Conservation (phyloP, 2,113 vertebrate species). For the Deroptyus accipitrinus region DNA sequence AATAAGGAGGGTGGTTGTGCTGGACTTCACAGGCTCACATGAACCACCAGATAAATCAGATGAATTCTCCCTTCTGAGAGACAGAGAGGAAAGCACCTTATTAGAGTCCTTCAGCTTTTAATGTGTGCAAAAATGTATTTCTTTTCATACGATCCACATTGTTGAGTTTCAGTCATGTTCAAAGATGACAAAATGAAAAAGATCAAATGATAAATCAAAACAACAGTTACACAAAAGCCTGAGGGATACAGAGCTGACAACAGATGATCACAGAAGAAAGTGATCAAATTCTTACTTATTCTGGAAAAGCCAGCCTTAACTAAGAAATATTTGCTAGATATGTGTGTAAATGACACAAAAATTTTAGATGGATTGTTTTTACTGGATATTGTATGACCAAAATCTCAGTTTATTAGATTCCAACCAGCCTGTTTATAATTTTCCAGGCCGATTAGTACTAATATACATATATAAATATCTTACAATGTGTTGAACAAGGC, state of each 20-base stretch:
- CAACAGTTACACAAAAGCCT: slow-evolving; percentile 56
- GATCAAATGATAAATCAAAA: slow-evolving; percentile 67
- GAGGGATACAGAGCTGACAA: slow-evolving; percentile 56
- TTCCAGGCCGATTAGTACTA: slow-evolving; percentile 31
- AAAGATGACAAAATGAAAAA: slow-evolving; percentile 65
- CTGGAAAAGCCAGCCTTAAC: background rate
- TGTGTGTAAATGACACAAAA: background rate
- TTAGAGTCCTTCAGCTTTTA: slow-evolving; percentile 18
- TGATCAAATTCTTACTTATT: slow-evolving; percentile 52
- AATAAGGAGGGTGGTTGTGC: background rate
- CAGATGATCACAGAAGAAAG: slow-evolving; percentile 57
- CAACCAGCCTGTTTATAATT: slow-evolving; percentile 1
- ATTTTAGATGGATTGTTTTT: background rate
- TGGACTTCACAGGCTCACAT: background rate
- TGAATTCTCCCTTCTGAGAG: background rate
- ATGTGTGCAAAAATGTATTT: background rate
- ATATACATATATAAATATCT: slow-evolving; percentile 55
- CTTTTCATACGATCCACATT: slow-evolving; percentile 30
- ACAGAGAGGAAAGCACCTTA: background rate
- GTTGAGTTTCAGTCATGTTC: slow-evolving; percentile 30
- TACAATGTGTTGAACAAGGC: background rate
- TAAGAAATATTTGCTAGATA: slow-evolving; percentile 26
- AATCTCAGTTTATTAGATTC: slow-evolving; percentile 13
- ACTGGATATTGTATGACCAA: background rate
- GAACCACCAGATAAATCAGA: background rate